Evolutionary conservation across 1,140 invertebrate species (phyloP), one percentile per base, ranked within the genome.

Genomic region (Semibalanus balanoides): DNA sequence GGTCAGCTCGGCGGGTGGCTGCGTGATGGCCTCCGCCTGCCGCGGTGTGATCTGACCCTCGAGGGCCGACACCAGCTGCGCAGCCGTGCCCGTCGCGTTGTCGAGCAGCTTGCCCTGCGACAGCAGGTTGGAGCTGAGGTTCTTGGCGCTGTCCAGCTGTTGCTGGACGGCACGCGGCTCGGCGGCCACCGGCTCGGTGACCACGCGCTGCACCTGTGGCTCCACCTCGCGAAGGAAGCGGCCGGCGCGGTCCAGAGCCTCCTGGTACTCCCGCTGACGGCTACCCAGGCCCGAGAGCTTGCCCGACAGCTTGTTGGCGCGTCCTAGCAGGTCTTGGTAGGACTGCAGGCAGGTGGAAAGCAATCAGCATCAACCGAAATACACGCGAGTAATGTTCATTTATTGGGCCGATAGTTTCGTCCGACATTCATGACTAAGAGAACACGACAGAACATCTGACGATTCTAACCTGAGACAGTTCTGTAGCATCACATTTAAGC

Each of bases 81-180:
- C 88, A 29, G 92, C 87, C 17, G 89, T 88, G 85, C 89, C 86
- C 80, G 90, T 90, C 35, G 88, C 90, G 81, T 91, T 91, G 79
- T 96, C 93, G 72, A 97, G 88, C 22, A 96, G 86, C 25, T 92
- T 86, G 73, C 90, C 92, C 79, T 96, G 94, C 0, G 92, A 88
- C 3, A 96, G 84, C 43, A 96, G 90, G 81, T 97, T 95, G 79
- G 90, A 93, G 81, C 95, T 93, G 7, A 97, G 82, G 0, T 90
- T 85, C 83, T 94, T 95, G 0, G 94, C 90, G 76, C 90, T 88
- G 76, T 89, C 89, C 35, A 98, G 86, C 83, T 97, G 95, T 69
- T 95, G 89, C 82, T 96, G 92, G 0, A 97, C 90, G 35, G 89
- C 88, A 81, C 91, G 91, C 0, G 95, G 92, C 81, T 97, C 95